These are phyloP conservation scores for Plutella xylostella DNA, from an alignment of 2,888 invertebrate genomes.

Conservation along the genomic window DNA sequence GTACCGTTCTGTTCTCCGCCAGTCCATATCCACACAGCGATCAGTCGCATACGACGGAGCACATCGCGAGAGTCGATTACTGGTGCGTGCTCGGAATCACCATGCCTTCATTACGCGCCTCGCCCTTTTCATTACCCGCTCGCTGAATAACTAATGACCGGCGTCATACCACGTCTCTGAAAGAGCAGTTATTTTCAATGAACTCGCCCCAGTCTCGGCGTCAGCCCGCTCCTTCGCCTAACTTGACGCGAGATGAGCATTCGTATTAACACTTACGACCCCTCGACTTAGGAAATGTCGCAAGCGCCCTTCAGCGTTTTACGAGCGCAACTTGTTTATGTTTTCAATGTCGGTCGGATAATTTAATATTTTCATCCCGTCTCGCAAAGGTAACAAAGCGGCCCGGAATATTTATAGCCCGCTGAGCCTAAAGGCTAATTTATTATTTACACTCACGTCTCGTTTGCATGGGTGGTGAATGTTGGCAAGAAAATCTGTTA, in stretches of 20 bases:
- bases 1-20: conserved; percentile 2
- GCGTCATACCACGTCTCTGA: conserved; percentile 40
- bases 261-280: conserved; percentile 9
- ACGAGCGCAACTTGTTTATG: conserved; percentile 5
- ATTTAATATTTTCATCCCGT: conserved; percentile 5
- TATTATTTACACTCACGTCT: no score
- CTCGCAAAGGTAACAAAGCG: conserved; percentile 2
- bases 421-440: not conserved
- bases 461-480: no score
- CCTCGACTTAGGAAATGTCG: not conserved
- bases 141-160: conserved; percentile 55
- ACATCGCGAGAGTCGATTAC: conserved; percentile 39
- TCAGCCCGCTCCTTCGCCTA: conserved; percentile 16
- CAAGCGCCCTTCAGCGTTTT: not conserved
- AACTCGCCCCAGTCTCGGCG: conserved; percentile 23
- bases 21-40: not conserved
- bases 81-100: conserved; percentile 56
- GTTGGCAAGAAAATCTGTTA: no score
- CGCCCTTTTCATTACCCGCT: conserved; percentile 55
- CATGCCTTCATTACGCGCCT: conserved; percentile 48
- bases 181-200: conserved; percentile 49
- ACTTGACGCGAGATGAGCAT: conserved; percentile 14
- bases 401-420: not conserved
- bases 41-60: not conserved
- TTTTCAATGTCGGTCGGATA: conserved; percentile 1